A percentile compares a stretch with the other conserved stretches of the same genome.
These are phyloP conservation scores for Chloropsis cyanopogon DNA, from an alignment of 2,113 vertebrate species.

Conservation along the genomic window DNA sequence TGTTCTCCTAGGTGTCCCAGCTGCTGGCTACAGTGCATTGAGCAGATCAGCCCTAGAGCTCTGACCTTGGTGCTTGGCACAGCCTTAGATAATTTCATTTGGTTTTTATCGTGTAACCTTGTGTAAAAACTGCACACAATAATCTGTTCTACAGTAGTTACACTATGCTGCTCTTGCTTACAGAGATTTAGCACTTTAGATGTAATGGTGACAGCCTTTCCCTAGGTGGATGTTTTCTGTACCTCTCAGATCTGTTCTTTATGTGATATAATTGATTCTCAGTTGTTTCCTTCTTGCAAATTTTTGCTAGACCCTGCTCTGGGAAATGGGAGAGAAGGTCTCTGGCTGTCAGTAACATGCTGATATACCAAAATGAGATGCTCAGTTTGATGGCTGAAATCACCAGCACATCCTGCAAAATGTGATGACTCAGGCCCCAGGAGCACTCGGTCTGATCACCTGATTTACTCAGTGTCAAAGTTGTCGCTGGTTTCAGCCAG, in stretches of 20 bases:
- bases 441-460: fast-evolving
- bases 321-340: background rate
- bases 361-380: background rate
- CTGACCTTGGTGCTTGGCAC: background rate
- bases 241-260: background rate
- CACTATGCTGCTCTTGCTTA: background rate
- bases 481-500: background rate
- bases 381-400: background rate
- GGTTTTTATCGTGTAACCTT: background rate
- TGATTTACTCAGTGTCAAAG: background rate
- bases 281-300: background rate
- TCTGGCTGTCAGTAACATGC: background rate
- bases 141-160: background rate
- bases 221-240: background rate
- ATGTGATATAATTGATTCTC: background rate
- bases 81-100: background rate
- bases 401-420: background rate
- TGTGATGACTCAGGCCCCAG: background rate
- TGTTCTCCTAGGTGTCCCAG: background rate
- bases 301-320: background rate
- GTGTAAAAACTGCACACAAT: background rate
- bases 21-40: background rate
- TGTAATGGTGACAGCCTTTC: background rate
- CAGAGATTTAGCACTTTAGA: background rate
- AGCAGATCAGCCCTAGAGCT: background rate